A percentile compares a stretch with the other conserved stretches of the same genome.
These are phyloP conservation scores for Myzus persicae DNA, from an alignment of 1,140 invertebrate genomes.

Conservation along the genomic window DNA sequence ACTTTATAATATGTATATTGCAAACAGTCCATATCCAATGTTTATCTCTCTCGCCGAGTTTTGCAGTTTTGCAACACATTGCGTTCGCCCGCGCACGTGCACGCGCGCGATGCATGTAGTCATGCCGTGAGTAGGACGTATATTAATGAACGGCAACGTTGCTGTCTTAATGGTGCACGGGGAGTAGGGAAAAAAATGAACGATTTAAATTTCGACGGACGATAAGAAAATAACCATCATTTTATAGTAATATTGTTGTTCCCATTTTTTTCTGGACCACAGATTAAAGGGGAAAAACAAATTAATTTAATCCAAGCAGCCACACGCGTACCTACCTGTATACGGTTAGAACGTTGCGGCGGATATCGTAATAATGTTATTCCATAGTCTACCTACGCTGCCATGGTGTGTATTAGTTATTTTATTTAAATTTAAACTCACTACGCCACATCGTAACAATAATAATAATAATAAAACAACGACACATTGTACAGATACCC, in stretches of 20 bases:
- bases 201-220: background rate
- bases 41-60: conserved; percentile 38
- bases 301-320: background rate
- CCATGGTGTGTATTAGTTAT: background rate
- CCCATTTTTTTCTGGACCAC: background rate
- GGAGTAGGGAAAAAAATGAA: background rate
- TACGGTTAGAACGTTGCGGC: background rate
- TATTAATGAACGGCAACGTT: conserved; percentile 33
- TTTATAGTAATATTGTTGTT: background rate
- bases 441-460: background rate
- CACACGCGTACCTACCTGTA: background rate
- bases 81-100: background rate
- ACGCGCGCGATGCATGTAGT: background rate
- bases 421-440: background rate
- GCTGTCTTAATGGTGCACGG: background rate
- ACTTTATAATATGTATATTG: background rate
- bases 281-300: background rate
- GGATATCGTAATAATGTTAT: background rate
- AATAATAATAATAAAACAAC: background rate
- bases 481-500: background rate
- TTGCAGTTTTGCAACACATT: conserved; percentile 46
- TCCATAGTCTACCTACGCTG: background rate
- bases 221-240: background rate
- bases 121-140: background rate
- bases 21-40: background rate